Conservation (phyloP, 2,797 vertebrate genomes). For the Lophius americanus region DNA sequence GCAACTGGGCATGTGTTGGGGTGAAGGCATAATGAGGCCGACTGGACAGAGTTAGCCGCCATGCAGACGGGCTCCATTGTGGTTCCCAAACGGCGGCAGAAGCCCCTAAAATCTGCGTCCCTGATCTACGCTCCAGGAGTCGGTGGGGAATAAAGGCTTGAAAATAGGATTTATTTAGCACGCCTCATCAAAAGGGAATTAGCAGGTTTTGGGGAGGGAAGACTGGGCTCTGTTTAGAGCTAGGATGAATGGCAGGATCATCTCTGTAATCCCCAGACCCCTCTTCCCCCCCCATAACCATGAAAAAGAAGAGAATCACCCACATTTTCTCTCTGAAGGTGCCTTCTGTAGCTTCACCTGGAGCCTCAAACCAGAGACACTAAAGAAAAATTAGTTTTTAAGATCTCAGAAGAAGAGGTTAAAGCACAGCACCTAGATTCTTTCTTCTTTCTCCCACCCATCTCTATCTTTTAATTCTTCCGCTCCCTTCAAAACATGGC, state of each 20-base stretch:
- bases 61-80: constrained; percentile 81
- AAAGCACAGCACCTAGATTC: constrained; percentile 45
- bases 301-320: constrained; percentile 64
- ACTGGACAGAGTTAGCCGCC: constrained; percentile 69
- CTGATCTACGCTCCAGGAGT: constrained; percentile 90
- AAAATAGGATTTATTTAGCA: constrained; percentile 93
- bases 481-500: constrained; percentile 72
- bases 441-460: constrained; percentile 41
- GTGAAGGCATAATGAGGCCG: constrained; percentile 77
- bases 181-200: constrained; percentile 89
- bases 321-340: constrained; percentile 64
- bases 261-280: constrained; percentile 78
- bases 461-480: constrained; percentile 69
- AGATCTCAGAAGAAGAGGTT: constrained; percentile 62
- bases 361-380: constrained; percentile 56
- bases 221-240: constrained; percentile 75
- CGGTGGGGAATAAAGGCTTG: constrained; percentile 86
- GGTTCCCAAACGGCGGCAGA: constrained; percentile 77
- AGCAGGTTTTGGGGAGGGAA: constrained; percentile 81
- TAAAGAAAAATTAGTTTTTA: constrained; percentile 47
- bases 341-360: constrained; percentile 54
- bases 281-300: constrained; percentile 49
- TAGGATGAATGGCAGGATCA: constrained; percentile 82
- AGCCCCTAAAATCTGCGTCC: constrained; percentile 87
- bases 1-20: constrained; percentile 72